Evolutionary conservation across 2,797 vertebrate species (phyloP).

Genomic region (Pseudochirops corinnae): DNA sequence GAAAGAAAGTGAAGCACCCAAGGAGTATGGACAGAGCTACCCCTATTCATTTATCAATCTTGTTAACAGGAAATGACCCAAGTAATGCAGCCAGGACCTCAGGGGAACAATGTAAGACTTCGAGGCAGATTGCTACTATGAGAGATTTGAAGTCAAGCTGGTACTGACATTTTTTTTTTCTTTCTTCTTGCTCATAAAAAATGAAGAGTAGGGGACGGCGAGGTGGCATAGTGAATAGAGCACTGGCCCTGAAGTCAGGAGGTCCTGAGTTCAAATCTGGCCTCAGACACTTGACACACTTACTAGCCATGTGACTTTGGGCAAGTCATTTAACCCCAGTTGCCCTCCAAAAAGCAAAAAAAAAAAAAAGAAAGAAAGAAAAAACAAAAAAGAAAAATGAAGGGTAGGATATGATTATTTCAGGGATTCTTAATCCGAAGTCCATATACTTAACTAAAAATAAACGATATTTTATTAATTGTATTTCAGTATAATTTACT

Average conservation of each 20-base stretch:
- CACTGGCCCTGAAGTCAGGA: no score
- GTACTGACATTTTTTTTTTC: not conserved
- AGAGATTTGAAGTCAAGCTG: not conserved
- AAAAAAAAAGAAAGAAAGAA: no score
- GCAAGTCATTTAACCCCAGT: no score
- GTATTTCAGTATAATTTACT: not conserved
- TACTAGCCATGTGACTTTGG: no score
- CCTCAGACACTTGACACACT: no score
- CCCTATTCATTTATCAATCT: not conserved
- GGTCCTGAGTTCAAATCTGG: no score
- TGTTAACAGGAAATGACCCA: not conserved
- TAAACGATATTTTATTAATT: not conserved
- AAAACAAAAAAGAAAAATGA: not conserved
- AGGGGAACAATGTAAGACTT: not conserved
- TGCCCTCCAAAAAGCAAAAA: no score
- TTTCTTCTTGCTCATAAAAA: not conserved
- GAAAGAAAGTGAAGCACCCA: not conserved
- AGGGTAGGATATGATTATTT: not conserved
- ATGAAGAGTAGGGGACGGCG: not conserved
- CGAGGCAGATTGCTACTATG: not conserved
- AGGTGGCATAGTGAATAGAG: no score
- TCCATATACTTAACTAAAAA: not conserved
- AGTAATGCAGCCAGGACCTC: not conserved
- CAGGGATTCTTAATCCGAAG: not conserved
- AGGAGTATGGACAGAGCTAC: not conserved